These are phyloP conservation scores for Hirtodrosophila cameraria DNA, from an alignment of 2,888 invertebrate genomes.

Conservation along the genomic window DNA sequence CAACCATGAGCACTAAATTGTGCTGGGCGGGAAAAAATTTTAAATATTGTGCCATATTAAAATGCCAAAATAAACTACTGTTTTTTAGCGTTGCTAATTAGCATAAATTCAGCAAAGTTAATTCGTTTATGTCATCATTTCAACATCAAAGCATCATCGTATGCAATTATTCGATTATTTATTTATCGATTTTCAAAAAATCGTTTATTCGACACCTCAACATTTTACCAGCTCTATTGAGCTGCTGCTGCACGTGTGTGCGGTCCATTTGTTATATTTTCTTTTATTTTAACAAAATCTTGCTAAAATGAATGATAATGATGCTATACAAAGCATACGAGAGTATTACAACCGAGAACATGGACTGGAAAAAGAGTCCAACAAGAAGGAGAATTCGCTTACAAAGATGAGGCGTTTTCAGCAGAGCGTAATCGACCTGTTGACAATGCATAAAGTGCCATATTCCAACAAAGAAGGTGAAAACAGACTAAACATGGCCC, in stretches of 20 bases:
- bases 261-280: conserved; percentile 5
- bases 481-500: background rate
- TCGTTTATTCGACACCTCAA: background rate
- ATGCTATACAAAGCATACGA: conserved; percentile 18
- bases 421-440: conserved; percentile 72
- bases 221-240: conserved; percentile 18
- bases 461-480: conserved; percentile 81
- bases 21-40: background rate
- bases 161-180: background rate
- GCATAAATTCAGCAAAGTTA: too few relatives aligned
- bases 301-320: conserved; percentile 27
- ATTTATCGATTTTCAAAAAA: background rate
- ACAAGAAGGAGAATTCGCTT: conserved; percentile 12
- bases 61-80: too few relatives aligned
- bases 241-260: conserved; percentile 56
- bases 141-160: too few relatives aligned
- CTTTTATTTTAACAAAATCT: conserved; percentile 1
- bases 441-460: conserved; percentile 81
- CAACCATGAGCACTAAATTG: background rate
- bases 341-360: conserved; percentile 30
- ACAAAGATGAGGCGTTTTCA: conserved; percentile 21
- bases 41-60: background rate
- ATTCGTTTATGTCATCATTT: too few relatives aligned
- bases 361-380: conserved; percentile 2
- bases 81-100: too few relatives aligned